Base-by-base conservation (phyloP, 2,888 invertebrate species). In the Sylvicola cinctus region DNA sequence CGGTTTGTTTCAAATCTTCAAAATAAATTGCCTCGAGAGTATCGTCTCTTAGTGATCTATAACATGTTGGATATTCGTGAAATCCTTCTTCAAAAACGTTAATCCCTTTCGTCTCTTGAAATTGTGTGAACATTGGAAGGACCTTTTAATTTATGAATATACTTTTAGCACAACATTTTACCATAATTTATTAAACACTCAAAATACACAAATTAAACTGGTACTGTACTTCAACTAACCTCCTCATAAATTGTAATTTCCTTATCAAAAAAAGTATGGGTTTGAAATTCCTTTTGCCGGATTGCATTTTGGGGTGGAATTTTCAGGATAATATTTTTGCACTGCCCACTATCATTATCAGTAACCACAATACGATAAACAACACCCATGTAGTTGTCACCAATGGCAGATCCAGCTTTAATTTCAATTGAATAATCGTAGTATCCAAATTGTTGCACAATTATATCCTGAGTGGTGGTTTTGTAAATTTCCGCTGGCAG, bases 1-100 rank as follows among this genome's bases (percentile, higher is more conserved):
- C 57, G 17, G 47, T 43, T 11, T 45, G 39, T 35, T 49, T 46
- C 16, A 64, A 45, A 43, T 65, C 64, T 43, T 62, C 62, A 53
- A 64, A 52, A 13, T 61, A 57, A 13, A 64, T 59, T 13, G 59
- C 51, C 43, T 63, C 60, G 27, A 51, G 42, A 29, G 46, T 46
- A 10, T 62, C 61, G 1, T 51, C 48, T 4, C 40, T 45, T 8
- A 47, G 38, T 3, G 39, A 44, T 15, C 38, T 39, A 14, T 43
- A 43, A 23, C 47, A 51, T 3, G 32, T 39, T 3, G 51, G 47
- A 28, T 45, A 41, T 29, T 51, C 48, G 23, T 39, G 36, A 35
- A 54, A 55, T 2, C 46, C 37, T 4, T 44, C 34, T 7, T 39
- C 34, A 27, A 20, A 12, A 4, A 14, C 8, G 16, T 31, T 7